Base-by-base conservation (phyloP, 1,140 invertebrate genomes). In the Macrotrachela quadricornifera region DNA sequence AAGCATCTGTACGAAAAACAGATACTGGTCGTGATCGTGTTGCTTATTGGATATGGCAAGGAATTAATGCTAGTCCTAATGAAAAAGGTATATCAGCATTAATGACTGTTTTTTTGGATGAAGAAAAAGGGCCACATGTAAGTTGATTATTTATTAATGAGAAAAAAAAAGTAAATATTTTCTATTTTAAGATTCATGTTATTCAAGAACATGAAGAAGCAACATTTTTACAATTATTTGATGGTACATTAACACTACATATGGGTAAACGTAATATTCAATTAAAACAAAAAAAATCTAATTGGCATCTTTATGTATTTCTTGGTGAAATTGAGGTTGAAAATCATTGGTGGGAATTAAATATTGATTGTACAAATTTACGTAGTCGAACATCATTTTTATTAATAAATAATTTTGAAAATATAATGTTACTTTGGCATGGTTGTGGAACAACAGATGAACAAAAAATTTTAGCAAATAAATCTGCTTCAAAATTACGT, bases 21-120 rank as follows among this genome's bases (percentile, higher is more conserved):
- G 17, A 30, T 30, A 59, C 69, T 1, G 87, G 86, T 0, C 73
- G 85, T 16, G 83, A 88, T 64, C 73, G 84, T 11, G 84, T 80
- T 60, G 80, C 82, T 1, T 91, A 90, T 65, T 90, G 88, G 68
- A 87, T 83, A 62, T 92, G 87, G 87, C 85, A 91, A 70, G 87
- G 87, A 0, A 74, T 74, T 59, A 75, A 80, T 41, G 82, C 85
- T 0, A 80, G 81, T 16, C 76, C 84, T 13, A 88, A 85, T 61
- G 85, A 91, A 62, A 83, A 88, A 71, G 73, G 86, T n/a, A 81
- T 83, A 0, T 85, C 85, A 1, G 86, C 87, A 6, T 69, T 91
- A 8, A 75, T 88, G 55, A 88, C 85, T 0, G 80, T 90, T 0
- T 83, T 88, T 65, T 64, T 90, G 57, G 84, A 90, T 64, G 79